Conservation (phyloP, 2,888 invertebrate species). For the Augochlorella aurata region DNA sequence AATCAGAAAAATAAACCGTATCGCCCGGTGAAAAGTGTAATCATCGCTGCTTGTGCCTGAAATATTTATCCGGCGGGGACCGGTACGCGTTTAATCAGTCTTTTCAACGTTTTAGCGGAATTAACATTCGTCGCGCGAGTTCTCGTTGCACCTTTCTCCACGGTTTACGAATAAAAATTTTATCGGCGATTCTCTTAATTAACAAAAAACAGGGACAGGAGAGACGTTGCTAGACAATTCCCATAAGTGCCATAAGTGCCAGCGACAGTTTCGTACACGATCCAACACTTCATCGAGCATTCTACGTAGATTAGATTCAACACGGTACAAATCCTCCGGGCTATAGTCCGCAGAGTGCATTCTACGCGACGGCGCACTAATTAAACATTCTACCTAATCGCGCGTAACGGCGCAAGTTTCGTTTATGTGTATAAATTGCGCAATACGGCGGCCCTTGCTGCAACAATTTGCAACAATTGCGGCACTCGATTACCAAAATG, state of each 20-base stretch:
- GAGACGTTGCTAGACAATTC: neutral
- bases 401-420: neutral
- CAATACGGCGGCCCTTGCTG: neutral
- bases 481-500: neutral
- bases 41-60: too few relatives aligned
- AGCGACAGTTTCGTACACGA: neutral
- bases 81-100: too few relatives aligned
- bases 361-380: neutral
- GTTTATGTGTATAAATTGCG: neutral
- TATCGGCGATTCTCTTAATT: too few relatives aligned
- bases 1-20: neutral
- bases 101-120: too few relatives aligned
- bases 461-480: neutral
- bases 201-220: neutral
- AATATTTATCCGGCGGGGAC: too few relatives aligned
- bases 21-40: too few relatives aligned
- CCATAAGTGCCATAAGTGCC: neutral
- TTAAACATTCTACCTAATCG: slow-evolving; percentile 5
- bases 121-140: too few relatives aligned
- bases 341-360: neutral
- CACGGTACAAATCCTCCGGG: neutral
- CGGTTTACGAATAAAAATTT: too few relatives aligned
- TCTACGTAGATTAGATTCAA: neutral
- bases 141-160: too few relatives aligned
- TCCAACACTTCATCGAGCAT: neutral